A percentile compares a stretch with the other conserved stretches of the same genome.
phyloP scores from a whole-genome alignment of 1,140 invertebrate genomes.

The Idris sp. region DNA sequence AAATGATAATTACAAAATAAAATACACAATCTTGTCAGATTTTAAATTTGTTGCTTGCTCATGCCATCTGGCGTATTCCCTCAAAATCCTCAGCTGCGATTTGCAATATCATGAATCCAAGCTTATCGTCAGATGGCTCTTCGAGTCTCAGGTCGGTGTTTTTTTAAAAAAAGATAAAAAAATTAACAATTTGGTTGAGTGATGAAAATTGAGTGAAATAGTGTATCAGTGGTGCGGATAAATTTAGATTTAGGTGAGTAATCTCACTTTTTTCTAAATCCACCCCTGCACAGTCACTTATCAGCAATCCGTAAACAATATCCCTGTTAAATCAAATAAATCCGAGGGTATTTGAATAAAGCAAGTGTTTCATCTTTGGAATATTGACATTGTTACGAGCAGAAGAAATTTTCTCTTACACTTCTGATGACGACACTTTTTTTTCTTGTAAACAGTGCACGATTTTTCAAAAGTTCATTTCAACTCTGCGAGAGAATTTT shows the following conservation, averaged over 20 bases:
- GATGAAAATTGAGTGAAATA: constrained; percentile 69
- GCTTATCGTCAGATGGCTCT: too few species aligned
- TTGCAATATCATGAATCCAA: too few species aligned
- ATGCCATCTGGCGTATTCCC: too few species aligned
- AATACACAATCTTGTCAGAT: too few species aligned
- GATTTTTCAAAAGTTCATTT: too few species aligned
- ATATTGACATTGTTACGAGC: constrained; percentile 14
- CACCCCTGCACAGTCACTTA: constrained; percentile 14
- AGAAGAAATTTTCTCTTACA: constrained; percentile 19
- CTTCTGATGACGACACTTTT: too few species aligned
- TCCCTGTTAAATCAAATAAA: constrained; percentile 11
- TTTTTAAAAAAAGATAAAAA: constrained; percentile 64
- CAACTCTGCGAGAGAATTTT: too few species aligned
- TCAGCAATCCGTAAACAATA: not conserved
- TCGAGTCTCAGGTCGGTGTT: constrained; percentile 27
- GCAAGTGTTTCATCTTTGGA: constrained; percentile 13
- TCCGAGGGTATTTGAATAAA: constrained; percentile 3
- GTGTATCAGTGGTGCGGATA: constrained; percentile 65
- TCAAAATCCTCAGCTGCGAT: too few species aligned
- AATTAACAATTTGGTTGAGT: constrained; percentile 59
- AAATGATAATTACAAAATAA: too few species aligned
- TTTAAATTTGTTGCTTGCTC: too few species aligned
- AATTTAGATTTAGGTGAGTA: constrained; percentile 70
- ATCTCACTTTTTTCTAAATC: constrained; percentile 37
- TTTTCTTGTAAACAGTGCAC: too few species aligned